Percentiles rank a stretch among this genome's conserved stretches.
Evolutionary conservation across 2,888 invertebrate species (phyloP).

Genomic region (Dicyrtomina minuta): DNA sequence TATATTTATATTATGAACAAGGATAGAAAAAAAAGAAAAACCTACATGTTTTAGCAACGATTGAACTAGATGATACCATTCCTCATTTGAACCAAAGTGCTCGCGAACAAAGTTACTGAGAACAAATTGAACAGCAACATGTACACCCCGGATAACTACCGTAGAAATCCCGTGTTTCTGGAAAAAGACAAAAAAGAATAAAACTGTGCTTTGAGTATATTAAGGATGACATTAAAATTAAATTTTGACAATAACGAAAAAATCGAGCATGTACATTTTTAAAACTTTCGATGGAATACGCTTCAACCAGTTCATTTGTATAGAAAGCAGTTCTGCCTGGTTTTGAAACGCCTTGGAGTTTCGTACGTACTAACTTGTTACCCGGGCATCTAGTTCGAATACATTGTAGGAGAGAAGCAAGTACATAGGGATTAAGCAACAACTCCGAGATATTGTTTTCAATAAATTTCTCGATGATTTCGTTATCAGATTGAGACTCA

Average conservation of each 20-base stretch:
- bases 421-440: conserved; percentile 40
- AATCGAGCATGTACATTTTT: conserved; percentile 24
- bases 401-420: conserved; percentile 37
- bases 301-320: conserved; percentile 13
- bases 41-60: conserved; percentile 41
- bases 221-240: background rate
- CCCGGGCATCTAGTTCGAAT: conserved; percentile 22
- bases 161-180: conserved; percentile 37
- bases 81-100: conserved; percentile 28
- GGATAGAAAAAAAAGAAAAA: conserved; percentile 23
- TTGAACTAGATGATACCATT: conserved; percentile 30
- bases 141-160: conserved; percentile 26
- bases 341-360: conserved; percentile 22
- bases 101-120: conserved; percentile 29
- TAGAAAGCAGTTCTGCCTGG: conserved; percentile 19
- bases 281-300: conserved; percentile 19
- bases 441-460: conserved; percentile 33
- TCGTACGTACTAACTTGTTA: conserved; percentile 19
- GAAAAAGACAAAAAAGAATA: too few relatives aligned
- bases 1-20: too few relatives aligned
- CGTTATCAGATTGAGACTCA: conserved; percentile 8
- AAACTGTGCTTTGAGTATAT: too few relatives aligned
- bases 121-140: conserved; percentile 29
- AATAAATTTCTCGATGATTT: conserved; percentile 36
- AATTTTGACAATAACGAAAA: too few relatives aligned